Percentiles rank a stretch among this genome's conserved stretches.
Conservation (phyloP, 2,113 vertebrate genomes). For the Planiliza haematocheilus region DNA sequence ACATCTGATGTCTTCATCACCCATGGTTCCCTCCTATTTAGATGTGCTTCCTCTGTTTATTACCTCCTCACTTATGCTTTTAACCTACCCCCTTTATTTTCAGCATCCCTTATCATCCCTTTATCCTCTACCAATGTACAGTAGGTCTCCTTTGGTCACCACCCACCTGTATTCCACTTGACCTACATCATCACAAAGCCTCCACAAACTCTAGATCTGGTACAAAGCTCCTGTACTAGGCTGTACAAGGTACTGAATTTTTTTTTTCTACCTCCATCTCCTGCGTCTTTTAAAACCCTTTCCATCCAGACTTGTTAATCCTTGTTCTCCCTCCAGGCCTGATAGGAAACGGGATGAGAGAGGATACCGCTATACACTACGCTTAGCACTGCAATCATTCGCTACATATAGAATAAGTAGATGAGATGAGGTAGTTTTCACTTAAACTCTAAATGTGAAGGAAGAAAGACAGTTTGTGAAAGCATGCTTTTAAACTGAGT, state of each 20-base stretch:
- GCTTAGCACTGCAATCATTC: conserved; percentile 15
- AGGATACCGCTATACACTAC: conserved; percentile 24
- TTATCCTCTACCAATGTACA: background rate
- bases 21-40: background rate
- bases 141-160: conserved; percentile 1
- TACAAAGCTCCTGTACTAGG: conserved; percentile 40
- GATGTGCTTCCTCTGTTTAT: background rate
- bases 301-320: conserved; percentile 50
- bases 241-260: conserved; percentile 53
- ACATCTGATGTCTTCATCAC: background rate
- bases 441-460: too few relatives aligned
- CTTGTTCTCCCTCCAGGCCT: conserved; percentile 26
- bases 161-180: background rate
- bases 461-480: too few relatives aligned
- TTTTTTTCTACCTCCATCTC: background rate
- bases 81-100: background rate
- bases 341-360: conserved; percentile 43
- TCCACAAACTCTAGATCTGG: conserved; percentile 34
- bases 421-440: too few relatives aligned
- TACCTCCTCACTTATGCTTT: background rate
- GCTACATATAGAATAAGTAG: conserved; percentile 11
- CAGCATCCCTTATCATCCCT: too few relatives aligned
- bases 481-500: too few relatives aligned
- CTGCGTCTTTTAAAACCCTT: conserved; percentile 10
- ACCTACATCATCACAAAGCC: conserved; percentile 27